A percentile compares a stretch with the other conserved stretches of the same genome.
Evolutionary conservation across 2,797 vertebrate species (phyloP).

Genomic region (Rhadinocentrus ornatus): DNA sequence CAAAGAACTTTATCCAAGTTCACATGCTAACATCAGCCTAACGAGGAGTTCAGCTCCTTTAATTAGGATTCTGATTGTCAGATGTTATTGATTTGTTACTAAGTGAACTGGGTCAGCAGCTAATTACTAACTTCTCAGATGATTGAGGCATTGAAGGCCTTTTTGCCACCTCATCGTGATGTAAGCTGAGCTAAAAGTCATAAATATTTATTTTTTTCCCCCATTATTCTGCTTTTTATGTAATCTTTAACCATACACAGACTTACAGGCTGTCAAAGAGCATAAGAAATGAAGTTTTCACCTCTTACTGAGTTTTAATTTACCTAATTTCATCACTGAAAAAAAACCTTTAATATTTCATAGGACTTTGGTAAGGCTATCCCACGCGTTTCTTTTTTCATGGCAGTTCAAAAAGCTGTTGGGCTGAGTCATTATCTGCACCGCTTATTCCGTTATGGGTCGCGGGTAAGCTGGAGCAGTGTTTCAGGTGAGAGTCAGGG

Average conservation of each 20-base stretch:
- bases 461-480: too few species aligned
- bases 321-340: not conserved
- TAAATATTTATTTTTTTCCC: not conserved
- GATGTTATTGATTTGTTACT: slow-evolving; percentile 66
- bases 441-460: too few species aligned
- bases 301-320: slow-evolving; percentile 1
- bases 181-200: slow-evolving; percentile 1
- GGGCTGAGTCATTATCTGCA: too few species aligned
- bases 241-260: not conserved
- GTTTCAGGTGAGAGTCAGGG: too few species aligned
- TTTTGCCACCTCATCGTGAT: slow-evolving; percentile 30
- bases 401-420: too few species aligned
- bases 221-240: not conserved
- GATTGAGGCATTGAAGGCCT: slow-evolving; percentile 49
- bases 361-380: not conserved
- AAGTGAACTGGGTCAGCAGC: slow-evolving; percentile 60
- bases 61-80: slow-evolving; percentile 74
- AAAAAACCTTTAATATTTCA: not conserved
- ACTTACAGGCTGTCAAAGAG: not conserved
- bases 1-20: slow-evolving; percentile 37
- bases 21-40: slow-evolving; percentile 46
- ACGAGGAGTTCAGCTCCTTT: slow-evolving; percentile 43
- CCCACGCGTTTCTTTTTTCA: not conserved
- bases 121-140: slow-evolving; percentile 53
- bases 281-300: slow-evolving; percentile 3